Evolutionary conservation across 1,140 invertebrate species (phyloP), one percentile per base, ranked within the genome.

Genomic region (Heterodera carotae): DNA sequence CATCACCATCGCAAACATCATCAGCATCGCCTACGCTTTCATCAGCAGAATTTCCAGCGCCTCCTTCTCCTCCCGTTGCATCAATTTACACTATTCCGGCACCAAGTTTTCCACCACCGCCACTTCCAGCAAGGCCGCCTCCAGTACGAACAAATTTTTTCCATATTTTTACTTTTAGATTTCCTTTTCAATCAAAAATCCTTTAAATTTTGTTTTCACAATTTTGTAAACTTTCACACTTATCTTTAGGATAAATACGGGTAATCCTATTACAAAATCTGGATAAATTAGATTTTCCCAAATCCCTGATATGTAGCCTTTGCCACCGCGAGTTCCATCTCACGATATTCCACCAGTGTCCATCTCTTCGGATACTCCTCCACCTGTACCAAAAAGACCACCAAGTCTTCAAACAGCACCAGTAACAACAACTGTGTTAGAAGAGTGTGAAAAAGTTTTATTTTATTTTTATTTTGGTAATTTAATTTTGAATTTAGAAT

Each of bases 1-100:
- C n/a, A n/a, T n/a, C n/a, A n/a, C n/a, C n/a, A n/a, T n/a, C n/a
- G n/a, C n/a, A n/a, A n/a, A n/a, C n/a, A n/a, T n/a, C n/a, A n/a
- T n/a, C n/a, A n/a, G 62, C 83, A 66, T 71, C 82, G 59, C 64
- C 74, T 68, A 83, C 80, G n/a, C 80, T 71, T 34, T n/a, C 4
- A 39, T 62, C 69, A 76, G 53, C 75, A 27, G 60, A 76, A 34
- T 31, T 66, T 22, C 81, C 75, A 36, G 60, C 64, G 29, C 75
- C 59, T 56, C 73, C 84, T 48, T 81, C 80, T 33, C 83, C 83
- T 12, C 80, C 83, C 7, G 8, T 75, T 34, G 79, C 84, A 34
- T 27, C 43, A 25, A 22, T 76, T 22, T 53, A 79, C 27, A 39
- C 69, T 33, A 31, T 53, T 15, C 29, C 62, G 53, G 48, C 72